These are phyloP conservation scores for Agonum fuliginosum DNA, from an alignment of 2,888 invertebrate species.

Conservation along the genomic window DNA sequence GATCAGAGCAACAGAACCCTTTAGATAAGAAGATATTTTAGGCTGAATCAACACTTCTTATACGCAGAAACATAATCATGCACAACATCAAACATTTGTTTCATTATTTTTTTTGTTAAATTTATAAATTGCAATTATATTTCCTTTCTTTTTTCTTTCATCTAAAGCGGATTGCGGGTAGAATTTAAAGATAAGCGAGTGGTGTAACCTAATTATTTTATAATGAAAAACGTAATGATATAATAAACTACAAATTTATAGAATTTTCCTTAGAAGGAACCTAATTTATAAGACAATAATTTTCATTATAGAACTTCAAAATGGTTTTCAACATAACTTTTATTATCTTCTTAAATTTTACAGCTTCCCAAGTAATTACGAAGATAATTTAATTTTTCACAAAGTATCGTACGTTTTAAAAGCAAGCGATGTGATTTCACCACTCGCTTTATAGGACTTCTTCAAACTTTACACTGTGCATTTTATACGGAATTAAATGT, in stretches of 20 bases:
- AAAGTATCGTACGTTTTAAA: constrained; percentile 36
- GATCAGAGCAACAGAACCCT: too few species aligned
- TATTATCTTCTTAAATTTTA: constrained; percentile 33
- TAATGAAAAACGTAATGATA: constrained; percentile 17
- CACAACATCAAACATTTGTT: too few species aligned
- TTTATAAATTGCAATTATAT: background rate
- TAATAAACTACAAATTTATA: constrained; percentile 35
- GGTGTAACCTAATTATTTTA: constrained; percentile 23
- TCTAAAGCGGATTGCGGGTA: background rate
- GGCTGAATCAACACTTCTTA: too few species aligned
- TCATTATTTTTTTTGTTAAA: too few species aligned
- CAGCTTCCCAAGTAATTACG: constrained; percentile 37
- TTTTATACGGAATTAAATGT: constrained; percentile 39
- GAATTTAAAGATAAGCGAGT: background rate
- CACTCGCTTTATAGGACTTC: constrained; percentile 1
- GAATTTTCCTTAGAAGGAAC: constrained; percentile 13
- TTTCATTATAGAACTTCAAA: constrained; percentile 22
- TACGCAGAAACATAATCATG: too few species aligned
- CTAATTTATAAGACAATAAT: constrained; percentile 19
- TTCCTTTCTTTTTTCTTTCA: background rate
- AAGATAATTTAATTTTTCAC: constrained; percentile 38
- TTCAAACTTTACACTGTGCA: constrained; percentile 35
- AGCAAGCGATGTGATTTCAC: constrained; percentile 37
- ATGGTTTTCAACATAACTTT: constrained; percentile 36
- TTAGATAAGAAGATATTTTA: too few species aligned